Percentiles rank a stretch among this genome's conserved stretches.
Conservation (phyloP, 1,140 invertebrate genomes). For the Centruroides vittatus region DNA sequence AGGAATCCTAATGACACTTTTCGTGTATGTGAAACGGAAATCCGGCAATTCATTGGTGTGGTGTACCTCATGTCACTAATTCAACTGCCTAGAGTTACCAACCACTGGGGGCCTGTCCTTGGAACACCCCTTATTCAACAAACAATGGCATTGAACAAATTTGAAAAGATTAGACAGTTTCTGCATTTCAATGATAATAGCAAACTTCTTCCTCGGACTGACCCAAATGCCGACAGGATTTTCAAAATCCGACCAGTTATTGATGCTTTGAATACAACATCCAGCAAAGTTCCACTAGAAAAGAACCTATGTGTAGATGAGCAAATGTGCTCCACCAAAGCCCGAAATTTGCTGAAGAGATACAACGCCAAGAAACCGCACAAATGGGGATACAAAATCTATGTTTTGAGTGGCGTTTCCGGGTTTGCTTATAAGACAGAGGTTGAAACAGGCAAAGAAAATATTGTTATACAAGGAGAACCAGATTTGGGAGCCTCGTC, state of each 20-base stretch:
- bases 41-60: too few species aligned
- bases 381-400: too few species aligned
- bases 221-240: not conserved
- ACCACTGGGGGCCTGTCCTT: not conserved
- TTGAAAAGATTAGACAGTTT: not conserved
- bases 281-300: not conserved
- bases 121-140: not conserved
- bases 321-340: too few species aligned
- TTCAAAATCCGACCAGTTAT: slow-evolving; percentile 3
- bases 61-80: too few species aligned
- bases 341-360: too few species aligned
- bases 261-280: not conserved
- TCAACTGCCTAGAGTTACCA: too few species aligned
- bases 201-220: not conserved
- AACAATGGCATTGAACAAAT: not conserved
- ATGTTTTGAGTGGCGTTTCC: too few species aligned
- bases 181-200: slow-evolving; percentile 9
- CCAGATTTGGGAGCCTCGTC: too few species aligned
- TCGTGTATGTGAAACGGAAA: not conserved
- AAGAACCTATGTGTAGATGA: slow-evolving; percentile 20
- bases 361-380: too few species aligned
- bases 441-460: too few species aligned
- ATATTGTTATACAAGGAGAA: too few species aligned
- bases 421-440: too few species aligned
- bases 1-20: not conserved